These are phyloP conservation scores for Tolypeutes matacus DNA, from an alignment of 2,797 vertebrate species.

Conservation along the genomic window DNA sequence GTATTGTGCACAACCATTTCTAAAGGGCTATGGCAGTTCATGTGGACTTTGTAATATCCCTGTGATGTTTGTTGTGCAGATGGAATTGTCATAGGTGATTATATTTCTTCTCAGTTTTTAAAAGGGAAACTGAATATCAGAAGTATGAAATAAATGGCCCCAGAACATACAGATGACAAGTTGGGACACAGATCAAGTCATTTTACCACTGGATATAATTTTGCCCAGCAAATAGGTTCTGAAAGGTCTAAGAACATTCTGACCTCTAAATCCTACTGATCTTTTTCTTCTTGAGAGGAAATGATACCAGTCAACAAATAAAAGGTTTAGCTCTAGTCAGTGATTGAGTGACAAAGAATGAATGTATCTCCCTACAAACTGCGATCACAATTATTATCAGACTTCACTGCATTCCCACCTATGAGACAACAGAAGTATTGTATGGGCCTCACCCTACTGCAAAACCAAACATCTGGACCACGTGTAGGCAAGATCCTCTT, in stretches of 20 bases:
- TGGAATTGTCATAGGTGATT: conserved; percentile 6
- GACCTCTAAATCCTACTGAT: not conserved
- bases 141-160: not conserved
- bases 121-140: conserved; percentile 6
- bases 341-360: not conserved
- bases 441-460: not conserved
- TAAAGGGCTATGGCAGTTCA: not conserved
- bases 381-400: not conserved
- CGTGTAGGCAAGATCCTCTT: not conserved
- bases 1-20: not conserved
- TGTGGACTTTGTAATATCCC: not conserved
- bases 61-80: not conserved
- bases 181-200: not conserved
- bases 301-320: not conserved
- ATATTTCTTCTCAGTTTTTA: not conserved
- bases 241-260: conserved; percentile 2
- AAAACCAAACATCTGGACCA: not conserved
- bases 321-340: conserved; percentile 4
- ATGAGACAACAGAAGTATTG: not conserved
- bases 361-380: not conserved
- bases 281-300: conserved; percentile 45
- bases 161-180: conserved; percentile 33
- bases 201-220: not conserved
- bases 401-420: not conserved
- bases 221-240: not conserved